Conservation (phyloP, 1,140 invertebrate genomes). For the Drosophila santomea region DNA sequence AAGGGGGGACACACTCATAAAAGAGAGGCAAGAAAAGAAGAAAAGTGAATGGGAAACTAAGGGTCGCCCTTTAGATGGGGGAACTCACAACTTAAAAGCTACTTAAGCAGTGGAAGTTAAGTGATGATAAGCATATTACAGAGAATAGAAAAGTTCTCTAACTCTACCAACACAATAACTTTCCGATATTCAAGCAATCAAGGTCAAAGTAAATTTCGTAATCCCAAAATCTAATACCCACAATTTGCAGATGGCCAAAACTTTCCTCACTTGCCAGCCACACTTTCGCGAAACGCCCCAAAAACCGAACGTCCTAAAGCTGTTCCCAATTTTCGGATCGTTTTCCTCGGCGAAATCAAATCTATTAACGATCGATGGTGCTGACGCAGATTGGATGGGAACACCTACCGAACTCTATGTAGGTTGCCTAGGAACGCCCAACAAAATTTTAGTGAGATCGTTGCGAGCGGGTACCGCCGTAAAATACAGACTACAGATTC, state of each 20-base stretch:
- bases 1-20: not conserved
- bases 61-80: not conserved
- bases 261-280: conserved; percentile 1
- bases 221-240: not conserved
- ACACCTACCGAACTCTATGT: conserved; percentile 35
- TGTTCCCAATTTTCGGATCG: conserved; percentile 18
- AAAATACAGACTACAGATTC: conserved; percentile 71
- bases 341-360: conserved; percentile 13
- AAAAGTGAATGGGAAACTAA: not conserved
- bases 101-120: too few relatives aligned
- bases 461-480: conserved; percentile 47
- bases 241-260: not conserved
- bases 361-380: conserved; percentile 43
- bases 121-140: too few relatives aligned
- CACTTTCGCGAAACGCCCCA: conserved; percentile 20
- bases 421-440: conserved; percentile 58
- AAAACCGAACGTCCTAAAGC: conserved; percentile 10
- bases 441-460: conserved; percentile 18
- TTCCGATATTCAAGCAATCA: not conserved
- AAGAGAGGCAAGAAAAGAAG: not conserved
- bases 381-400: not conserved
- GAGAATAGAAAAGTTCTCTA: too few relatives aligned
- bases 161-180: not conserved
- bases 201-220: not conserved
- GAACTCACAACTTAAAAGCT: not conserved